Percentiles rank a stretch among this genome's conserved stretches.
Conservation (phyloP, 2,888 invertebrate genomes). For the Cyaniris semiargus region DNA sequence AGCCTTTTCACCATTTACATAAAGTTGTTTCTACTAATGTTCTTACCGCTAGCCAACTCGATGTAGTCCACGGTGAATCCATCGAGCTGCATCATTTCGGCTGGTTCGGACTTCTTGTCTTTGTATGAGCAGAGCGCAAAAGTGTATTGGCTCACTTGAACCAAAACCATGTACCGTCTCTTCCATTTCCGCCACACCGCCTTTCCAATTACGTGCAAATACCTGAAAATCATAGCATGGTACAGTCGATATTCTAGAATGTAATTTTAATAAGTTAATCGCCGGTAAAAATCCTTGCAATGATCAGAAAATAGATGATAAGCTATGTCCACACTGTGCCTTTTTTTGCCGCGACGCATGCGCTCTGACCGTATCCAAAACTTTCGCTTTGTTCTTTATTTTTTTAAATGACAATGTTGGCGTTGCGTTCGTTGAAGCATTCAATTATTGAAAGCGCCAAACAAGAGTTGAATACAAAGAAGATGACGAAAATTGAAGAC, state of each 20-base stretch:
- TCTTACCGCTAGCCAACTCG: constrained; percentile 94
- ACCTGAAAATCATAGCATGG: constrained; percentile 67
- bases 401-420: too few species aligned
- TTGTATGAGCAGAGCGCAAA: constrained; percentile 99
- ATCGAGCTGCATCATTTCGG: constrained; percentile 99
- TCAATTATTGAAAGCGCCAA: too few species aligned
- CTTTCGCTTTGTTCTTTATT: too few species aligned
- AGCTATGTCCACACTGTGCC: too few species aligned
- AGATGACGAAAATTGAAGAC: too few species aligned
- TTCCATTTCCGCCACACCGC: constrained; percentile 99
- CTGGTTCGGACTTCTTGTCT: constrained; percentile 99
- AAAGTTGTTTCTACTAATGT: constrained; percentile 34
- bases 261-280: neutral
- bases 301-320: too few species aligned
- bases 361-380: too few species aligned
- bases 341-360: too few species aligned
- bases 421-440: too few species aligned
- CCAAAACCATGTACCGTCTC: constrained; percentile 97
- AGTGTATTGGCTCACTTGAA: constrained; percentile 99
- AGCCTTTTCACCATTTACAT: neutral
- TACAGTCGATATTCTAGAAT: neutral
- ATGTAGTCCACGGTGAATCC: constrained; percentile 99
- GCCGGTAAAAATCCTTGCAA: too few species aligned
- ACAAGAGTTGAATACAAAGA: too few species aligned
- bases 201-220: constrained; percentile 95